Conservation (phyloP, 2,888 invertebrate species). For the Celastrina argiolus region DNA sequence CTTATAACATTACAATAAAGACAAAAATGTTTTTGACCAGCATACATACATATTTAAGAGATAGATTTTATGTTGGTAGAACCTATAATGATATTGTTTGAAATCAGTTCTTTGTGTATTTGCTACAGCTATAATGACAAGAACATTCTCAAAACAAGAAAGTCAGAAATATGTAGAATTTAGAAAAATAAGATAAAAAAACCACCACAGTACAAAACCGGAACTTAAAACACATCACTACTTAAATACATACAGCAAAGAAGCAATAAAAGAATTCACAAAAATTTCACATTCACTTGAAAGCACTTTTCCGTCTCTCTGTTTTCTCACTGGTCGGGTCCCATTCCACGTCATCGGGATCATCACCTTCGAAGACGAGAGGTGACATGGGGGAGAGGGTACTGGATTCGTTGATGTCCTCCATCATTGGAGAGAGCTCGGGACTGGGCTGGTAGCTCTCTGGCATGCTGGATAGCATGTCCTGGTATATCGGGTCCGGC, state of each 20-base stretch:
- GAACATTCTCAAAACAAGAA: neutral
- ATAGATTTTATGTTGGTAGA: neutral
- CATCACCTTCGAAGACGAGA: slow-evolving; percentile 81
- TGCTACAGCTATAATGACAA: neutral
- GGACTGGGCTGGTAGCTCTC: slow-evolving; percentile 72
- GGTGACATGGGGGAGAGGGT: slow-evolving; percentile 53
- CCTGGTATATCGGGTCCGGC: slow-evolving; percentile 81
- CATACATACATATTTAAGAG: neutral
- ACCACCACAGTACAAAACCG: neutral
- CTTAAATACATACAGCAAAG: neutral
- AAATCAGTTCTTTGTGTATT: neutral
- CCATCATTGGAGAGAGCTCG: slow-evolving; percentile 32
- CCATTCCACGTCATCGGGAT: slow-evolving; percentile 93
- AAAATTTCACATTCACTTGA: slow-evolving; percentile 45
- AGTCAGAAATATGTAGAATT: neutral
- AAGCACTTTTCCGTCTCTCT: slow-evolving; percentile 49
- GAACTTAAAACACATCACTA: neutral
- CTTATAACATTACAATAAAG: neutral
- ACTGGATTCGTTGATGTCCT: slow-evolving; percentile 41
- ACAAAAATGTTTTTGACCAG: neutral
- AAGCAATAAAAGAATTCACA: neutral
- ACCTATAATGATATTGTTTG: neutral
- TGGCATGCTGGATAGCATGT: slow-evolving; percentile 84
- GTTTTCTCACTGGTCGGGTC: slow-evolving; percentile 65
- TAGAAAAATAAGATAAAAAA: neutral